Evolutionary conservation across 2,888 invertebrate genomes (phyloP).

Genomic region (Dynastes maya): DNA sequence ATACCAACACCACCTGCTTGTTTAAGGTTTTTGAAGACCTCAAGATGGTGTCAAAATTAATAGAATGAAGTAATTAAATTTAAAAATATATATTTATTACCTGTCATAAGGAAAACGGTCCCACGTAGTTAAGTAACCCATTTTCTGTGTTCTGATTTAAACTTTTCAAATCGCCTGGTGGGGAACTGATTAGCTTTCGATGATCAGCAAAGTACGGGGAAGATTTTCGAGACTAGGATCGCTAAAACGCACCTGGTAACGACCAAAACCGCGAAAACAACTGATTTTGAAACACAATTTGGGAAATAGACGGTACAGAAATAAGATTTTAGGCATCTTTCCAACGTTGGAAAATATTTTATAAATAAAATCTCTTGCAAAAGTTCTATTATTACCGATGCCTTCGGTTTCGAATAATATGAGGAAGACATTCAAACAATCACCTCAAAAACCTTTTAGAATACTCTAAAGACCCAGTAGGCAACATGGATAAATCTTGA

Average conservation of each 20-base stretch:
- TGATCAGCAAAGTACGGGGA: neutral
- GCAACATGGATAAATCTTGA: no score
- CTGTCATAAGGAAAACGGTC: conserved; percentile 56
- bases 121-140: conserved; percentile 59
- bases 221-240: neutral
- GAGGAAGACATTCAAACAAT: no score
- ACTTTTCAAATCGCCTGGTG: no score
- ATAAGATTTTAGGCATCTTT: conserved; percentile 40
- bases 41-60: no score
- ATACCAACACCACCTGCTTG: no score
- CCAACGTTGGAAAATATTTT: conserved; percentile 24
- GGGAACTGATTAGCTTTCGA: no score
- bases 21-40: no score
- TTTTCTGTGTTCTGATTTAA: conserved; percentile 44
- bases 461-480: no score
- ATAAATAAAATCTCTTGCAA: conserved; percentile 30
- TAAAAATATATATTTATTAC: conserved; percentile 49
- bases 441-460: no score
- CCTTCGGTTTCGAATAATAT: no score
- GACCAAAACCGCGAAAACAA: conserved; percentile 50
- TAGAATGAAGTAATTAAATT: no score
- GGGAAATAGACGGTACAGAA: conserved; percentile 4
- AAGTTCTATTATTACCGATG: neutral
- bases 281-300: conserved; percentile 43
- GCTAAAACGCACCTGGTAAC: conserved; percentile 48